Evolutionary conservation across 2,888 invertebrate genomes (phyloP), one percentile per base, ranked within the genome.

Genomic region (Xylota sylvarum): DNA sequence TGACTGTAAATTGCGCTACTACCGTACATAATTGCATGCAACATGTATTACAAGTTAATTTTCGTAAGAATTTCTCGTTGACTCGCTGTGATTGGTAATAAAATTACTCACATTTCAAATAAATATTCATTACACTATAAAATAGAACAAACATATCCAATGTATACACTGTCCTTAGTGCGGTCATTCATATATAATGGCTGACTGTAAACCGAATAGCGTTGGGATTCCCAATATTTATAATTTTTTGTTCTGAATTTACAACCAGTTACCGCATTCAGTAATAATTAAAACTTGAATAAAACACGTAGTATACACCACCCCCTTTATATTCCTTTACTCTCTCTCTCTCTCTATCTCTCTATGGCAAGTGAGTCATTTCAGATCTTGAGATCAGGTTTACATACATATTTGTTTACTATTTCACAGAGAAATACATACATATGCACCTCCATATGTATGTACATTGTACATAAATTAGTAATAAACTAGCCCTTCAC

Each of bases 341-440:
- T 62, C 5, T 27, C 2, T n/a, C 23, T 23, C 23, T 23, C 23
- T 23, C 23, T 23, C 23, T 23, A 3, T 23, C 2, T 23, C 19
- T 7, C 27, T 9, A n/a, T n/a, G n/a, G n/a, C n/a, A 17, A 40
- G 14, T 43, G 27, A 62, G 14, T 62, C 43, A 62, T 27, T 4
- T 3, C 14, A 14, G 14, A n/a, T 6, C 43, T 43, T 19, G 14
- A 43, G 43, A 62, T 62, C 62, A 43, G 62, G 62, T 62, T 62
- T 43, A 3, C 1, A 23, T 43, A 3, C 1, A 23, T 23, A 43
- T 43, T 62, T 14, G 62, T 43, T 62, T 23, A 27, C 62, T 62
- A 43, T 62, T 60, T 40, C 23, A 4, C 6, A n/a, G 6, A 23
- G 23, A 12, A 0, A 12, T 32, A 32, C 10, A 14, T 2, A 1